Base-by-base conservation (phyloP, 2,888 invertebrate species). In the Dendrolimus pini region DNA sequence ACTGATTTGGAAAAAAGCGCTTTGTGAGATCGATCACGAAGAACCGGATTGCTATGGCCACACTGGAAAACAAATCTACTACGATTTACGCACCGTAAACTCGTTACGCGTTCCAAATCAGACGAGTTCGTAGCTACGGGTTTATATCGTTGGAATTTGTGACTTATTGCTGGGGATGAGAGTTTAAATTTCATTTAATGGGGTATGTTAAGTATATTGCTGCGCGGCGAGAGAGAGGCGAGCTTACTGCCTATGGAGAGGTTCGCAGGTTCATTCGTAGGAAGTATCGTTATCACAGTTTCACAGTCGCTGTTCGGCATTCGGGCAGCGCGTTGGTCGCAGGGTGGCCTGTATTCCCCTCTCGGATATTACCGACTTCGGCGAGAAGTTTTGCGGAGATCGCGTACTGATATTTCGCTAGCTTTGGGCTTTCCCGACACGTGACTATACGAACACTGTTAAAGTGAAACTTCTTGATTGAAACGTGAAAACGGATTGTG, bases 51-150 rank as follows among this genome's bases (percentile, higher is more conserved):
- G 83, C 79, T 73, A 74, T 86, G 82, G 82, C 85, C 68, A 67
- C 70, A 70, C 75, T 77, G 75, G 81, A 85, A 85, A 87, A 85
- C 87, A 88, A 88, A 88, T 87, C 82, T 81, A 88, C 86, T 82
- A 84, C 87, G 84, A 85, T 89, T 89, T 86, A 88, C 87, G 89
- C 86, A 86, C 87, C 86, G 88, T 89, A 89, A 89, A 86, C 86
- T 88, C 86, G 86, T 86, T 86, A 86, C 85, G 83, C 81, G 82
- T 82, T 81, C 72, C 71, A 76, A 81, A 78, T 80, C 82, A 82
- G 77, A 74, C 77, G 81, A 77, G 78, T 79, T 78, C 74, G 78
- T 71, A 66, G 71, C 47, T 61, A 61, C 62, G 60, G 64, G 57
- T 67, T 65, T 65, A 65, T 30, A 3, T 30, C 65, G 70, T 76